These are phyloP conservation scores for Corynorhinus townsendii DNA, from an alignment of 2,113 vertebrate species.

Conservation along the genomic window DNA sequence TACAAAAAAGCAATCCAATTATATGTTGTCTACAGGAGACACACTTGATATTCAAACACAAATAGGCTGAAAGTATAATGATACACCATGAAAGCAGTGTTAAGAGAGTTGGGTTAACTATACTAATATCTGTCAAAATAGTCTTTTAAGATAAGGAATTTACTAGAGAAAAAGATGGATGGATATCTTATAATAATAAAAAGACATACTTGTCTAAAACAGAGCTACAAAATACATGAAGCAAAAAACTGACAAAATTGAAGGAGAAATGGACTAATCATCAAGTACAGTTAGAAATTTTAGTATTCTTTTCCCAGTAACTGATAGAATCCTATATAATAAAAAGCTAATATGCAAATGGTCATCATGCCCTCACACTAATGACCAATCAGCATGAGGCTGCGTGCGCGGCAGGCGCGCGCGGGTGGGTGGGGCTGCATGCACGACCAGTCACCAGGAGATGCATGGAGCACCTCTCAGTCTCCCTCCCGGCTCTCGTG, in stretches of 20 bases:
- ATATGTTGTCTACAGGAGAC: background rate
- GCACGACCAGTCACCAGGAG: too few species aligned
- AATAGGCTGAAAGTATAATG: slow-evolving; percentile 1
- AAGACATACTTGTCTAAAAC: background rate
- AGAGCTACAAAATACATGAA: background rate
- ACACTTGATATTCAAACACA: background rate
- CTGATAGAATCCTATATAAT: background rate
- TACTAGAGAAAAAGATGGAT: background rate
- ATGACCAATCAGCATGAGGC: too few species aligned
- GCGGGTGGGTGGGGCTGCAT: too few species aligned
- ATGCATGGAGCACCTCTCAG: too few species aligned
- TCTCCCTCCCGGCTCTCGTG: too few species aligned
- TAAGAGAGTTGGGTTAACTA: background rate
- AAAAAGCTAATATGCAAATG: too few species aligned
- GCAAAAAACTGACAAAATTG: background rate
- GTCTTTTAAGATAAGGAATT: background rate
- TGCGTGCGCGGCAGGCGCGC: too few species aligned
- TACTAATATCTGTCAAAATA: slow-evolving; percentile 18
- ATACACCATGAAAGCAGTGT: background rate
- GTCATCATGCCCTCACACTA: too few species aligned
- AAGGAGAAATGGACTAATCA: background rate
- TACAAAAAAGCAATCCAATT: background rate
- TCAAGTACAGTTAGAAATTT: background rate
- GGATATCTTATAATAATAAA: background rate
- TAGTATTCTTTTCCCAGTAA: background rate